Conservation (phyloP, 2,888 invertebrate genomes). For the Mesorhabditis belari region DNA sequence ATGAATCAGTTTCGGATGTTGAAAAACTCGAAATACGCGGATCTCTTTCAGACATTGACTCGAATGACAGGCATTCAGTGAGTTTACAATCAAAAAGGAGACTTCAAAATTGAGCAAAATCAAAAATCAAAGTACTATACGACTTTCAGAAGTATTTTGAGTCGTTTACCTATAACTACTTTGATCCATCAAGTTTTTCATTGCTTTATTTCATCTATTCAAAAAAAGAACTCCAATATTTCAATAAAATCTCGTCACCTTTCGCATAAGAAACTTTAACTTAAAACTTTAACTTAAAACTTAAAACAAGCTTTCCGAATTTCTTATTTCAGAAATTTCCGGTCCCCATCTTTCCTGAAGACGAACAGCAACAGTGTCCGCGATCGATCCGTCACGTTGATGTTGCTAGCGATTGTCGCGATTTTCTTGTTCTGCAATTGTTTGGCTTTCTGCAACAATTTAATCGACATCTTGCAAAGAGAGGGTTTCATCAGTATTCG, state of each 20-base stretch:
- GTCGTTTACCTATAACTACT: too few relatives aligned
- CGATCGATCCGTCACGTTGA: constrained; percentile 46
- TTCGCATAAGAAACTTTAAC: too few relatives aligned
- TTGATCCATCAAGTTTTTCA: too few relatives aligned
- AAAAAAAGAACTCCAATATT: too few relatives aligned
- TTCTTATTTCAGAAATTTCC: constrained; percentile 22
- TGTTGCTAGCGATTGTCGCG: constrained; percentile 51
- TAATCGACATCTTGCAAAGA: constrained; percentile 37
- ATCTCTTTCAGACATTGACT: constrained; percentile 40
- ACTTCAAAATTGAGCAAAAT: too few relatives aligned
- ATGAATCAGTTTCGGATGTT: constrained; percentile 45
- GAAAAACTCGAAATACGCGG: constrained; percentile 43
- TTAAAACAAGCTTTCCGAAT: too few relatives aligned
- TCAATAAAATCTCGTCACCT: too few relatives aligned
- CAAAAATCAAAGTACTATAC: too few relatives aligned
- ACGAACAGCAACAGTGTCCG: constrained; percentile 36
- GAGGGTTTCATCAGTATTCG: too few relatives aligned
- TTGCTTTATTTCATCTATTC: too few relatives aligned
- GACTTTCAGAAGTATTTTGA: too few relatives aligned
- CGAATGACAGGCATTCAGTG: neutral
- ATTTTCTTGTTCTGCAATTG: constrained; percentile 51
- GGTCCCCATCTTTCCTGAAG: constrained; percentile 26
- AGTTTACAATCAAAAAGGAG: constrained; percentile 19
- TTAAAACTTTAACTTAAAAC: too few relatives aligned
- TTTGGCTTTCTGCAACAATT: constrained; percentile 51